Evolutionary conservation across 2,797 vertebrate species (phyloP), one percentile per base, ranked within the genome.

Genomic region (Neoniphon sammara): DNA sequence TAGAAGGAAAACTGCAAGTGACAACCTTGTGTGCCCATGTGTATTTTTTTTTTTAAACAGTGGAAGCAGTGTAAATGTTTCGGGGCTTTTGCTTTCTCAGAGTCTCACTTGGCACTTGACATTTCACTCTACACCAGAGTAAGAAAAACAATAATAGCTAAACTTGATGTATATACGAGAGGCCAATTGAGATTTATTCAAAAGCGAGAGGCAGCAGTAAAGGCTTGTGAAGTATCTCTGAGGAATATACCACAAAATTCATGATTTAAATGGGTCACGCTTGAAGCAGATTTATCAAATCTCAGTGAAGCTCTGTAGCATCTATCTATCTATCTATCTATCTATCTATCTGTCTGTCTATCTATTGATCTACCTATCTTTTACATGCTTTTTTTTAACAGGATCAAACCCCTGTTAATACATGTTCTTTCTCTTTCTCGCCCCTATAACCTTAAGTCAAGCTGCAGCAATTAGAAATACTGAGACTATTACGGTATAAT

Each of bases 111-210:
- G n/a, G 9, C 42, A 34, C 27, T 39, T 57, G 12, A 42, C 25
- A 23, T 64, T 61, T 30, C 25, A n/a, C 23, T 64, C 12, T 20
- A 34, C 21, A 50, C 25, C 57, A 50, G 6, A 18, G 42, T 17
- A 14, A 44, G 36, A 47, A 61, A 64, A 61, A 39, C 6, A 21
- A 61, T 20, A 65, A 66, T 75, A 75, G 53, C 12, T 27, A 64
- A 59, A 66, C 23, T 58, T 68, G 42, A 68, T 54, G 12, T 75
- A 36, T 70, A 53, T 44, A 49, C 60, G 50, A 81, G 49, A 71
- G 76, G 27, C 55, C 73, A 61, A 63, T 18, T 27, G 74, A 81
- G 63, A 85, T 55, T 70, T 17, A 73, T 56, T 70, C 59, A 77
- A 82, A 75, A 83, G 67, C 31, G 11, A 6, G 39, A 80, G 23